These are phyloP conservation scores for Ptilonorhynchus violaceus DNA, from an alignment of 2,113 vertebrate species.

Conservation along the genomic window DNA sequence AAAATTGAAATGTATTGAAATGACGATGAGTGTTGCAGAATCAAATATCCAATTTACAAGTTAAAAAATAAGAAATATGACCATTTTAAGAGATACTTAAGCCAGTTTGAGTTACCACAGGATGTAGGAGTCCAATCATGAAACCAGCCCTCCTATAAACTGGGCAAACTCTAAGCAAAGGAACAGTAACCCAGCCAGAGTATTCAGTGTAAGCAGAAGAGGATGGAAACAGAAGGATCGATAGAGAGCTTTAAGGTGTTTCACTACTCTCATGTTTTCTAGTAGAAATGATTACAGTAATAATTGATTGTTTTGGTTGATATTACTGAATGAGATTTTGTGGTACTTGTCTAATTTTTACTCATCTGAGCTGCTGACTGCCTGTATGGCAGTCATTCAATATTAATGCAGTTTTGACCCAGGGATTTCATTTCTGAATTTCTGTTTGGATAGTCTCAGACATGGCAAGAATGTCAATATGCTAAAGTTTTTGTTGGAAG, in stretches of 20 bases:
- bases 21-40: neutral
- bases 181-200: neutral
- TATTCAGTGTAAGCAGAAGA: neutral
- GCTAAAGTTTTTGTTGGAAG: neutral
- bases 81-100: neutral
- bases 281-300: neutral
- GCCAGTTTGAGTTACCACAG: neutral
- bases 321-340: neutral
- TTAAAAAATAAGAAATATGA: neutral
- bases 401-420: neutral
- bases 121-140: neutral
- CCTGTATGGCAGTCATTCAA: neutral
- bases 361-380: neutral
- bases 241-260: neutral
- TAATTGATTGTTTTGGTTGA: neutral
- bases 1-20: neutral
- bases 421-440: neutral
- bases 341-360: neutral
- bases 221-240: neutral
- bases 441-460: neutral
- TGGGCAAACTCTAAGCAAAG: neutral
- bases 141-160: neutral
- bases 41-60: neutral
- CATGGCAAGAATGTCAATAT: neutral
- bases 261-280: neutral